Percentiles rank a stretch among this genome's conserved stretches.
Evolutionary conservation across 2,888 invertebrate species (phyloP).

Genomic region (Trypoxylon attenuatum): DNA sequence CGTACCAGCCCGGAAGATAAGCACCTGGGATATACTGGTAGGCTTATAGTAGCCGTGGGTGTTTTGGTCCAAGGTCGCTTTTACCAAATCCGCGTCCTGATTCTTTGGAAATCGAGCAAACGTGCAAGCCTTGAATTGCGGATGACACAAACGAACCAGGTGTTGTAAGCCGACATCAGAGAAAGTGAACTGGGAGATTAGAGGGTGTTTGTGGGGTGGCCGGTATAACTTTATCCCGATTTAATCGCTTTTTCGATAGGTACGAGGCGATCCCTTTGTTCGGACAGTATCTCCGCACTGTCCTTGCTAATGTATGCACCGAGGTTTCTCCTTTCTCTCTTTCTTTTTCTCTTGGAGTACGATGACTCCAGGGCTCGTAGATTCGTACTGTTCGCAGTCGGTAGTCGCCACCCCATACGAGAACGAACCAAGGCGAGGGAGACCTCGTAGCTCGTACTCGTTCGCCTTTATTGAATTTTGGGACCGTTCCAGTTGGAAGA

Average conservation of each 20-base stretch:
- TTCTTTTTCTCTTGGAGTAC: constrained; percentile 35
- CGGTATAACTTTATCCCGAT: constrained; percentile 57
- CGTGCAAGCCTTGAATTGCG: too few species aligned
- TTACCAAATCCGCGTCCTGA: too few species aligned
- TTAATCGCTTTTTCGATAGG: constrained; percentile 65
- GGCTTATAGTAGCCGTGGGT: too few species aligned
- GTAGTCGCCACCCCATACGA: constrained; percentile 57
- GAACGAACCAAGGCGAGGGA: constrained; percentile 47
- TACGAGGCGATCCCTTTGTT: constrained; percentile 66
- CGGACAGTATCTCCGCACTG: constrained; percentile 59
- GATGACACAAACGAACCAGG: too few species aligned
- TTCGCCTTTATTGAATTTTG: constrained; percentile 74
- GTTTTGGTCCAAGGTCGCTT: too few species aligned
- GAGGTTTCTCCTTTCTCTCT: constrained; percentile 28
- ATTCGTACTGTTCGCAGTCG: too few species aligned
- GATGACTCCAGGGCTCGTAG: constrained; percentile 65
- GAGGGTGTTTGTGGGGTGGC: constrained; percentile 1
- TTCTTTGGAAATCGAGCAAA: too few species aligned
- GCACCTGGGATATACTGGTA: too few species aligned
- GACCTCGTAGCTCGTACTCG: constrained; percentile 57
- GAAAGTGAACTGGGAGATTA: not conserved
- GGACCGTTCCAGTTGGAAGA: constrained; percentile 66
- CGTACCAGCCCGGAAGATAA: too few species aligned
- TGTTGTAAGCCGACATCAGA: not conserved
- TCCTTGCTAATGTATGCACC: constrained; percentile 69